A percentile compares a stretch with the other conserved stretches of the same genome.
phyloP scores from a whole-genome alignment of 2,113 vertebrate genomes.

The Centropus bengalensis region DNA sequence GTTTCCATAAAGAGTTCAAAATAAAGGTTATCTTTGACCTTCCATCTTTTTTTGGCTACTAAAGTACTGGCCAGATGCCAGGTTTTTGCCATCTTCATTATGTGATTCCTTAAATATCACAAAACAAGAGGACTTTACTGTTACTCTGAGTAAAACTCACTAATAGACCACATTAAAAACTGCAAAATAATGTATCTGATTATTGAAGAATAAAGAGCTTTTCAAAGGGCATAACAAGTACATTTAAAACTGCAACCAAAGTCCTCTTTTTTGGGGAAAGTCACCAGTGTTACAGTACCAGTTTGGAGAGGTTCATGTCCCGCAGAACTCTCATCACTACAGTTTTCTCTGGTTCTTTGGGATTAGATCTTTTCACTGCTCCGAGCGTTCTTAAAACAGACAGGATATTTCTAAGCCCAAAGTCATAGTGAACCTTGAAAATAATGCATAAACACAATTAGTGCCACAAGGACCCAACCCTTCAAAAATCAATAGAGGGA shows the following conservation, averaged over 20 bases:
- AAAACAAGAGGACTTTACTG: too few relatives aligned
- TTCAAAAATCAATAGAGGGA: not conserved
- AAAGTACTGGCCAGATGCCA: too few relatives aligned
- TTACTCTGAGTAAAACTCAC: not conserved
- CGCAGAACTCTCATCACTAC: conserved; percentile 81
- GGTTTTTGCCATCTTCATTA: too few relatives aligned
- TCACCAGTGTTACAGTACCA: conserved; percentile 60
- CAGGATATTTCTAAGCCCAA: conserved; percentile 81
- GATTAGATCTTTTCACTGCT: conserved; percentile 78
- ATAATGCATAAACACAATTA: not conserved
- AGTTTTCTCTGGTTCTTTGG: conserved; percentile 77
- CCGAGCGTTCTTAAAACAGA: conserved; percentile 82
- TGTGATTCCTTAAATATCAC: too few relatives aligned
- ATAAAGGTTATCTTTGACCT: too few relatives aligned
- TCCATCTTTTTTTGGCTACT: too few relatives aligned
- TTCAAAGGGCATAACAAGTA: not conserved
- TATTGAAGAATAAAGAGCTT: not conserved
- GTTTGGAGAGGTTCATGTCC: conserved; percentile 83
- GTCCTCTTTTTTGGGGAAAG: not conserved
- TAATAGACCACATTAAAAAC: not conserved
- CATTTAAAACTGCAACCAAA: not conserved
- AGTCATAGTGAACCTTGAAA: conserved; percentile 82
- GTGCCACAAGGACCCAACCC: not conserved
- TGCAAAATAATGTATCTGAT: not conserved
- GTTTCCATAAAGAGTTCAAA: too few relatives aligned